Conservation (phyloP, 2,797 vertebrate species). For the Platalea minor region DNA sequence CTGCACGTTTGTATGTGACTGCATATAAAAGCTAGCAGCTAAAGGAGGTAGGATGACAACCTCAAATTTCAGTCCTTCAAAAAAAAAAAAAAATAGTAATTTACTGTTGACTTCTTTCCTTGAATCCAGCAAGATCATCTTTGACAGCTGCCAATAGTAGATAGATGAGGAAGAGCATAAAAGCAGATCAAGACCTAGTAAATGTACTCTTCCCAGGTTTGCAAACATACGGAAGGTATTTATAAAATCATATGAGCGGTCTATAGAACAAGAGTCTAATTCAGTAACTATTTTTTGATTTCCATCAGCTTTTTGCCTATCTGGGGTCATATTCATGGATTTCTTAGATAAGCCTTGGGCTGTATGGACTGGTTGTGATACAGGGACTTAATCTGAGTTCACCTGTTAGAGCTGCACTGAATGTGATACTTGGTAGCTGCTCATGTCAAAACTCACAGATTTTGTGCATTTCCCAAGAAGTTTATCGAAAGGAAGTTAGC, state of each 20-base stretch:
- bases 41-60: background rate
- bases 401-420: background rate
- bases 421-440: background rate
- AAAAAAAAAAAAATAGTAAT: background rate
- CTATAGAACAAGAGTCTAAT: background rate
- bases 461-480: background rate
- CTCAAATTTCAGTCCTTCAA: background rate
- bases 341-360: background rate
- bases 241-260: background rate
- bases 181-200: background rate
- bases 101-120: background rate
- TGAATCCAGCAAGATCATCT: background rate
- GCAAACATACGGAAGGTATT: background rate
- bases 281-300: background rate
- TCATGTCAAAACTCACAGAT: background rate
- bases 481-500: background rate
- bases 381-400: background rate
- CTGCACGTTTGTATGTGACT: accelerated
- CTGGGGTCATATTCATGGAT: background rate
- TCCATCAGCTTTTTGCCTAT: background rate
- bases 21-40: background rate
- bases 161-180: background rate
- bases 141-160: background rate
- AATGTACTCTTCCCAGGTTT: background rate
- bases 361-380: background rate